Evolutionary conservation across 2,113 vertebrate genomes (phyloP), one percentile per base, ranked within the genome.

Genomic region (Thamnophis sirtalis): DNA sequence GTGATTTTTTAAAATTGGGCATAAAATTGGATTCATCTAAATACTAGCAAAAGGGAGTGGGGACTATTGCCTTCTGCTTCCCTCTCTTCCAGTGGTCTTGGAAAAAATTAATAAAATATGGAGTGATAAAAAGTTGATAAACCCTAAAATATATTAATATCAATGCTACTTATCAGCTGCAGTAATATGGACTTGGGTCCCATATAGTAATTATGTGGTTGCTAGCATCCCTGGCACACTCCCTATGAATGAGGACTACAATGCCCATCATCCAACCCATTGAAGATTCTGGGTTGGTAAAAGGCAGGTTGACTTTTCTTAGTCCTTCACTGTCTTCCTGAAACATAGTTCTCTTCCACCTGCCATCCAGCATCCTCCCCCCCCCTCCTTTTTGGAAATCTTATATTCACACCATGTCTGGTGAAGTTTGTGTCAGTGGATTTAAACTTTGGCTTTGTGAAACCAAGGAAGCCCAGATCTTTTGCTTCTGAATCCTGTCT

Each of bases 391-490:
- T 96, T 68, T 91, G 92, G 93, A 91, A 94, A 96, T 97, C 96
- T 96, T 0, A 91, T 95, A 97, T 97, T 97, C 97, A 97, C 95
- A 90, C 89, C 33, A 15, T 97, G 97, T 97, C 97, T 88, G 0
- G 92, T 93, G 93, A 96, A 96, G 97, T 97, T 98, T 98, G 96
- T 97, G 96, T 97, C 96, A 96, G 96, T 96, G 96, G 93, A 96
- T 97, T 93, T 97, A 96, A 97, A 97, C 95, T 96, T 96, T 43
- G 96, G 96, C 96, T 97, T 96, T 94, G 96, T 96, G 96, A 97
- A 96, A 94, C 96, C 96, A 95, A 96, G 96, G 96, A 96, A 97
- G 95, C 96, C 94, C 96, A 96, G 84, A 96, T 95, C 96, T 95
- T 93, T 87, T 96, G 96, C 96, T 96, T 97, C 96, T 97, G 96